phyloP scores from a whole-genome alignment of 2,888 invertebrate genomes.

The Andrena haemorrhoa region DNA sequence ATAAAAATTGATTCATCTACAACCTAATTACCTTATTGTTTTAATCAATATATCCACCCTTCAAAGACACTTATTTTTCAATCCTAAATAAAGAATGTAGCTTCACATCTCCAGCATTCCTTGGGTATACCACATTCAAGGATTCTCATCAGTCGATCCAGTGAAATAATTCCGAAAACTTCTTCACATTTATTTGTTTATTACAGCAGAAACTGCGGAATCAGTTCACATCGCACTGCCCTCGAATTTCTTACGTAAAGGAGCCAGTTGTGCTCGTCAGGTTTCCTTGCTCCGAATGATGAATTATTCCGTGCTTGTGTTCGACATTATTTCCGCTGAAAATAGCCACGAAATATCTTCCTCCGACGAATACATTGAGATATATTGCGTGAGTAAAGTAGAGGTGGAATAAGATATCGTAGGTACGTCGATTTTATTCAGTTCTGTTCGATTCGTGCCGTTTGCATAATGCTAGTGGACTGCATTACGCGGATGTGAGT shows the following conservation, averaged over 20 bases:
- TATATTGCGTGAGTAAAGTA: conserved; percentile 54
- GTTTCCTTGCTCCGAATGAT: conserved; percentile 25
- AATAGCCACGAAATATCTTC: conserved; percentile 53
- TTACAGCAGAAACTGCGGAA: too few relatives aligned
- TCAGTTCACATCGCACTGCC: background rate
- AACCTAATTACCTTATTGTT: too few relatives aligned
- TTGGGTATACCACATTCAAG: background rate
- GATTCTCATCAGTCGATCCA: too few relatives aligned
- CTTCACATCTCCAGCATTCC: background rate
- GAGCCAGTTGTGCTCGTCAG: background rate
- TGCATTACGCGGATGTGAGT: conserved; percentile 47
- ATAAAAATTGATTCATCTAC: too few relatives aligned
- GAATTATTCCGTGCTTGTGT: conserved; percentile 58
- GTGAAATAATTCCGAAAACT: background rate
- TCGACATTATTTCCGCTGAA: conserved; percentile 41
- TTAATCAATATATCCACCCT: too few relatives aligned
- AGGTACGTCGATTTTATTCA: conserved; percentile 65
- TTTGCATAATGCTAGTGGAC: conserved; percentile 64
- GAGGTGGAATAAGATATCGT: conserved; percentile 54
- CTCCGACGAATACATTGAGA: conserved; percentile 48
- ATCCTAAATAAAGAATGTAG: background rate
- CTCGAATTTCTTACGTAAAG: conserved; percentile 2
- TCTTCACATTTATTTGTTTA: background rate
- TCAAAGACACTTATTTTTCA: background rate
- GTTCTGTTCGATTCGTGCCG: conserved; percentile 59